Evolutionary conservation across 1,140 invertebrate species (phyloP), one percentile per base, ranked within the genome.

Genomic region (Drosophila azteca): DNA sequence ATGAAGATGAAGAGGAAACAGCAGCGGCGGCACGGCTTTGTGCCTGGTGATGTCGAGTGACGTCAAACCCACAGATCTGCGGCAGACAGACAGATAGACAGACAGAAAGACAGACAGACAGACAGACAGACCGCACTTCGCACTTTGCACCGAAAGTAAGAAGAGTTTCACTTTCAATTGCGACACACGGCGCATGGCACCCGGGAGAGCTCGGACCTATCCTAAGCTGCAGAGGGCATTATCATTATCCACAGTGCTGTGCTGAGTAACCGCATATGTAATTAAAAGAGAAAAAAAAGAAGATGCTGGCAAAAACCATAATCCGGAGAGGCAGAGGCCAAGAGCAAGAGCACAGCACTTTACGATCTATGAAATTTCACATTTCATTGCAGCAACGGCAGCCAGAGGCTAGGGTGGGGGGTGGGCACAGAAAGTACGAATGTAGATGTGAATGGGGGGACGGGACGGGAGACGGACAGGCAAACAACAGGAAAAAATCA

Each of bases 111-210:
- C n/a, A n/a, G n/a, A n/a, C n/a, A n/a, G n/a, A n/a, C 48, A 39
- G 35, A 39, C 11, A 13, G 35, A 5, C 11, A 39, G 11, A 39
- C 35, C 35, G 35, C 35, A 13, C 35, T 39, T 39, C 4, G 11
- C 11, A 11, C 35, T 39, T 63, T 55, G 70, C 6, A 58, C 55
- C 43, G 73, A 85, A 85, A 85, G 77, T 61, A 68, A 87, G 68
- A 83, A 77, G 72, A 79, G 79, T 88, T 88, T 88, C 83, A 88
- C 83, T 88, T 88, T 88, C 83, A 79, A 75, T 88, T 88, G 76
- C 83, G 65, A 77, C 84, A 88, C 62, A 62, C 68, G 68, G 49
- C 49, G 49, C 43, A 39, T 43, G 67, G 22, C 45, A 58, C 49
- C 52, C 20, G 35, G 15, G 43, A 41, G 44, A 45, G 29, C 11